Base-by-base conservation (phyloP, 2,797 vertebrate species). In the Lutjanus campechanus region DNA sequence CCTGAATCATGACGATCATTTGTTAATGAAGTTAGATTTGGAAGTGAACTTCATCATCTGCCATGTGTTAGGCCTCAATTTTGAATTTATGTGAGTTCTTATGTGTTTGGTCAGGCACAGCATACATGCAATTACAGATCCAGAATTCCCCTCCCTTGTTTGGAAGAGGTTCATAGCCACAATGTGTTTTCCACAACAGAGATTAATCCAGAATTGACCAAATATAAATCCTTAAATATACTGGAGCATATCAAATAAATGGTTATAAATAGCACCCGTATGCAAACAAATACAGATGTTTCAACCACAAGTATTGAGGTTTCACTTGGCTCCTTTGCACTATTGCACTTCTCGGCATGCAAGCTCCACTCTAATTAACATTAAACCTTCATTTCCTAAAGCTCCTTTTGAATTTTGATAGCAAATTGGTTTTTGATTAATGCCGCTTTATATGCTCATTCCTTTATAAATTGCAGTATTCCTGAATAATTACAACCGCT, bases 211-310 rank as follows among this genome's bases (percentile, higher is more conserved):
- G 88, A 89, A 92, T 88, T 73, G 78, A 86, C 85, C 79, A 72
- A 91, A 91, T 89, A 88, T 88, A 89, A 91, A 87, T 83, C 83
- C 85, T 87, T 90, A 89, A 91, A 90, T 89, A 93, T 87, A 89
- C 86, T 80, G 75, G 68, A 67, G 73, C 71, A 20, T 89, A 89
- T 89, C 85, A 90, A 84, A 92, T 90, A 81, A 80, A 89, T 79
- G 56, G 88, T 89, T 94, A 92, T 84, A 93, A 93, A 94, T 92
- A 92, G 87, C 72, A 71, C 36, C 81, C 74, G 1, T 70, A 62
- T 78, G 79, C 84, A 91, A 93, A 91, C 79, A 83, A 82, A 88
- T 85, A 64, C 86, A 87, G 84, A 91, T 84, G 89, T 89, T 85
- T 84, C 10, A 51, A 78, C 65, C 73, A 50, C 75, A 50, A 70